Evolutionary conservation across 64 coral and sea anemone genomes (phyloP).

Genomic region (Catalaphyllia jardinei): DNA sequence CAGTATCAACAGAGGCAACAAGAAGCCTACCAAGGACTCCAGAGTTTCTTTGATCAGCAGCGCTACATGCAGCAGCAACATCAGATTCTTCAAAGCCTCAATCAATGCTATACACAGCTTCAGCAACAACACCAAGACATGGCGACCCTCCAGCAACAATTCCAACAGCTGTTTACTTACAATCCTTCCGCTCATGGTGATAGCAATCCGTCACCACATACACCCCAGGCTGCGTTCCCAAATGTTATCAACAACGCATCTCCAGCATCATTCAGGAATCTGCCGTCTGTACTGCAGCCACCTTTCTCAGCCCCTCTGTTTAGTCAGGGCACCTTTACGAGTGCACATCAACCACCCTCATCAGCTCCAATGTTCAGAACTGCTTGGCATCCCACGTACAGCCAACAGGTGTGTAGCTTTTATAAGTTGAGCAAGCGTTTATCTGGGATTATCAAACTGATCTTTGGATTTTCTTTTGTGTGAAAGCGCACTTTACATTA

Average conservation of each 20-base stretch:
- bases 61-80: conserved; percentile 90
- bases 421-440: no score
- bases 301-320: conserved; percentile 3
- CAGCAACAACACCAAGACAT: conserved; percentile 96
- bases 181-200: conserved; percentile 37
- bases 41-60: conserved; percentile 94
- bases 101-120: conserved; percentile 89
- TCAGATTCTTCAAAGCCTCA: conserved; percentile 90
- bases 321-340: not conserved
- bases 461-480: no score
- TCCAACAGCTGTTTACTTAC: conserved; percentile 83
- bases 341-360: conserved; percentile 53
- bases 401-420: not conserved
- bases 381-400: not conserved
- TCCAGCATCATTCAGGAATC: conserved; percentile 17
- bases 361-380: conserved; percentile 59
- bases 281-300: conserved; percentile 17
- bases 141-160: conserved; percentile 82
- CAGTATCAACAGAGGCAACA: conserved; percentile 98
- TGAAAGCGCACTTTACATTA: no score
- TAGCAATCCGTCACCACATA: conserved; percentile 36
- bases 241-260: conserved; percentile 16
- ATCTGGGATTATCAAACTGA: no score
- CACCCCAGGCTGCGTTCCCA: conserved; percentile 61
- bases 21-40: conserved; percentile 89